Base-by-base conservation (phyloP, 2,113 vertebrate genomes). In the Oreotragus oreotragus region DNA sequence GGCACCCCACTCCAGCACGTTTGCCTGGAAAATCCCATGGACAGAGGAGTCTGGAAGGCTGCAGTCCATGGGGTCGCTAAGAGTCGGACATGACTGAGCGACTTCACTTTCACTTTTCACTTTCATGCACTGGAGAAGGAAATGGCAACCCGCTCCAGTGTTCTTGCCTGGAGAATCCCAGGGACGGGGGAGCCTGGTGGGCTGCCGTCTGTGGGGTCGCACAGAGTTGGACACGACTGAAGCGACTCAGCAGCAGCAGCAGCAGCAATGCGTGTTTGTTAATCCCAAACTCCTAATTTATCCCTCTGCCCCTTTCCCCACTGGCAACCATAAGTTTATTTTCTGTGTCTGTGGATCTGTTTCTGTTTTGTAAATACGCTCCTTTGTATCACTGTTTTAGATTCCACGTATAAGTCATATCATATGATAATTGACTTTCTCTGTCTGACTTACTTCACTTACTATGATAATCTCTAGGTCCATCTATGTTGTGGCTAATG, bases 191-290 rank as follows among this genome's bases (percentile, higher is more conserved):
- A 28, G 57, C 25, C 57, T 60, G 57, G 2, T 60, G 57, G 57
- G 25, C 57, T 60, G 57, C 57, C 57, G 0, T 12, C 10, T 27
- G 2, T 13, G 5, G 12, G 58, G 27, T 28, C 5, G 5, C 58
- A 13, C 27, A 60, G 58, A 13, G 58, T 28, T 13, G 0, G 12
- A 60, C 27, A 60, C 0, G 27, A 14, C 27, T 60, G 12, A 60
- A 3, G 27, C 2, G 0, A 60, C 27, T 60, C 14, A 60, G 58
- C 27, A 30, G 58, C 58, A 60, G 58, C 27, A 58, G 10, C 25
- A 60, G 27, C 58, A 60, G 28, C 12, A 53, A 33, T 36, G 47
- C 51, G 6, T 9, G 7, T 83, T 21, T 36, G 33, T 55, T 83
- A 55, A 36, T 55, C 21, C 80, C 49, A 83, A 36, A 83, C 80